phyloP scores from a whole-genome alignment of 2,888 invertebrate genomes.

The Chymomyza fuscimana region DNA sequence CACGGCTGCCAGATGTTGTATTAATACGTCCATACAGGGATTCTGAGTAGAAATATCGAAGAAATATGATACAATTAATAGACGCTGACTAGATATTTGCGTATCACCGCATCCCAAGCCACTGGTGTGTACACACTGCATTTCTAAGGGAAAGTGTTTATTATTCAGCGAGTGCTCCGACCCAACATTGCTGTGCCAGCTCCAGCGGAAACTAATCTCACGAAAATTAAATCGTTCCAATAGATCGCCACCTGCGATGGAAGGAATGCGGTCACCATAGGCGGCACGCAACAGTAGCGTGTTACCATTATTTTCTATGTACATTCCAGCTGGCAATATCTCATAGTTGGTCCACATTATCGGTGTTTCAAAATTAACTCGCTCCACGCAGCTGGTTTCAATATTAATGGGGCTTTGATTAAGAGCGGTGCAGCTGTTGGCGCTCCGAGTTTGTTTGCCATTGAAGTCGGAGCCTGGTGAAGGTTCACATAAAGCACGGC shows the following conservation, averaged over 20 bases:
- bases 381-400: constrained; percentile 45
- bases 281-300: constrained; percentile 72
- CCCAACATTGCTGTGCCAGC: constrained; percentile 81
- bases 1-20: constrained; percentile 80
- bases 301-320: constrained; percentile 81
- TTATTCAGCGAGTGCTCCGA: constrained; percentile 83
- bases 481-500: too few species aligned
- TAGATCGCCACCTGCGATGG: constrained; percentile 80
- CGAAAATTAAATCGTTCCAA: constrained; percentile 80
- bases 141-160: constrained; percentile 81
- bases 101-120: constrained; percentile 34
- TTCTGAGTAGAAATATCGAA: constrained; percentile 81
- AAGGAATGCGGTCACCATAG: constrained; percentile 60
- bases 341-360: constrained; percentile 81
- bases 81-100: constrained; percentile 66
- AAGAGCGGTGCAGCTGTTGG: constrained; percentile 42
- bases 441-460: too few species aligned
- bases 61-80: constrained; percentile 80
- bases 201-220: constrained; percentile 83
- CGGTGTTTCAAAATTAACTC: constrained; percentile 67
- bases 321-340: constrained; percentile 79
- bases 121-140: constrained; percentile 79
- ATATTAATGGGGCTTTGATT: constrained; percentile 81
- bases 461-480: too few species aligned
- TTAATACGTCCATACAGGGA: constrained; percentile 81